Conservation (phyloP, 2,113 vertebrate genomes). For the Zapus hudsonius region DNA sequence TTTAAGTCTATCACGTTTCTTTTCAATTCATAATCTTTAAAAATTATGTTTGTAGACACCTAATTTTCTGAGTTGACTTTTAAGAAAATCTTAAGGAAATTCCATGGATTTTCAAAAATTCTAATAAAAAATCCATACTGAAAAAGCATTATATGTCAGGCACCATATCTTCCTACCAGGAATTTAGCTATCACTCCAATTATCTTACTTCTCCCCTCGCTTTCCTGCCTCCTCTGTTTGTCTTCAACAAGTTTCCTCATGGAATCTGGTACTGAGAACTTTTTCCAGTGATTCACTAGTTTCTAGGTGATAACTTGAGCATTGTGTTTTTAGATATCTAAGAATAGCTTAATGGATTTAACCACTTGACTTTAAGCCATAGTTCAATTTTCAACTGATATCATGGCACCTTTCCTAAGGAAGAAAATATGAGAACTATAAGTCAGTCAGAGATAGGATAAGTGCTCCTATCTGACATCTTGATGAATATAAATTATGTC, state of each 20-base stretch:
- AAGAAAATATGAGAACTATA: constrained; percentile 58
- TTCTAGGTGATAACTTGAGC: constrained; percentile 47
- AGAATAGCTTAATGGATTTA: constrained; percentile 65
- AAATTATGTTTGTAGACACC: not conserved
- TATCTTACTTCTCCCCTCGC: not conserved
- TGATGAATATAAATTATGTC: constrained; percentile 62
- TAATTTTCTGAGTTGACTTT: not conserved
- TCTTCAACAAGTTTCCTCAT: not conserved
- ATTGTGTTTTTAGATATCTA: constrained; percentile 48
- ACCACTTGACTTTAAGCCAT: constrained; percentile 70
- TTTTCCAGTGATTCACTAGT: not conserved
- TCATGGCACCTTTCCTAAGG: constrained; percentile 28
- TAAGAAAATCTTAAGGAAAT: not conserved
- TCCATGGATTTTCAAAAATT: not conserved
- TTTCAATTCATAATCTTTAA: not conserved
- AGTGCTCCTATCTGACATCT: constrained; percentile 68
- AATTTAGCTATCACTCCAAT: not conserved
- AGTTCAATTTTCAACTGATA: constrained; percentile 65
- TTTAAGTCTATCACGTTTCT: not conserved
- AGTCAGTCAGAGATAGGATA: constrained; percentile 64
- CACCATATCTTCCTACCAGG: not conserved
- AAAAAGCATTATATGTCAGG: not conserved
- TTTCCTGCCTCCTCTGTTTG: not conserved
- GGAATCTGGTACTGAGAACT: not conserved
- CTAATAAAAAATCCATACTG: not conserved